Evolutionary conservation across 1,140 invertebrate genomes (phyloP), one percentile per base, ranked within the genome.

Genomic region (Pseudomyrmex sp.): DNA sequence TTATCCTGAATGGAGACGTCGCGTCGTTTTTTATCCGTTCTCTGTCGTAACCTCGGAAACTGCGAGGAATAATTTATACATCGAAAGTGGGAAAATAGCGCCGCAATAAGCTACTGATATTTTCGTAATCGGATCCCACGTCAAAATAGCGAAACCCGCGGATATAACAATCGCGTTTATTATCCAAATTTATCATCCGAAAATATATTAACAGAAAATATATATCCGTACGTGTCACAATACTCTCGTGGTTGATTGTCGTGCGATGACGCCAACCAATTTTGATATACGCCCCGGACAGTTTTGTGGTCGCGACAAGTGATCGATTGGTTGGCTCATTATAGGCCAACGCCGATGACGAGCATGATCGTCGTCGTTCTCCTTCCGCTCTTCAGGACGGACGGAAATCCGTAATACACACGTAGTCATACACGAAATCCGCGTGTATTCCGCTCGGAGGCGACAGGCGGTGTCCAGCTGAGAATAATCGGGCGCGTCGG

Each of bases 381-480:
- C 35, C 52, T 9, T 26, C 35, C 35, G 69, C 52, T 58, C 52
- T 35, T 77, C 35, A 20, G 35, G 35, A 23, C 26, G 15, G 20
- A 20, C 26, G 35, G 5, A 35, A 35, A 35, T 35, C 35, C 35
- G 35, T 35, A 7, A 35, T 35, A 35, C 5, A 26, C 26, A 35
- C 35, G 61, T 50, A 58, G 62, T 63, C 44, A 12, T 59, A 68
- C 82, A 63, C 74, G 74, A 69, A 23, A 86, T 84, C 18, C 54
- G 63, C 46, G 68, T 63, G 13, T 56, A 35, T 35, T 44, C 44
- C 62, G 83, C 46, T 74, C 86, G 62, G 74, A 85, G 82, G 61
- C 88, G 89, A 85, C 85, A 88, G 85, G 63, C 76, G 83, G 87
- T 85, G 89, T 85, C 85, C 87, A 89, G 89, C 87, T 90, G 90